These are phyloP conservation scores for Morone saxatilis DNA, from an alignment of 2,113 vertebrate genomes.

Conservation along the genomic window DNA sequence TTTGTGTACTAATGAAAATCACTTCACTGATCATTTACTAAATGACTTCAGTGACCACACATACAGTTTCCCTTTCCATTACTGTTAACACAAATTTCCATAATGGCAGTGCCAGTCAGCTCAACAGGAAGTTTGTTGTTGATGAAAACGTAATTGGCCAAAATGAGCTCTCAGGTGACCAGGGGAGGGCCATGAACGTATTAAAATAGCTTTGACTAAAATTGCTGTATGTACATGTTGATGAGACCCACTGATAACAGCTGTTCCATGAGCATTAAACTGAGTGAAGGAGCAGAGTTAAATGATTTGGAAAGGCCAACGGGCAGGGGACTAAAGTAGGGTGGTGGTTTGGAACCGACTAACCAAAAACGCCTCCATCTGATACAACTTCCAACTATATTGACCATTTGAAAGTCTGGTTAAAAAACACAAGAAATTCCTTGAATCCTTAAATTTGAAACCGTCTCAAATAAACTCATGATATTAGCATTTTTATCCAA, in stretches of 20 bases:
- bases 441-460: not conserved
- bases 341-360: not conserved
- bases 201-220: not conserved
- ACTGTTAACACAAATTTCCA: not conserved
- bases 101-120: not conserved
- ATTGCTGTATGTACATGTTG: not conserved
- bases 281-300: slow-evolving; percentile 4
- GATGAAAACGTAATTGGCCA: slow-evolving; percentile 13
- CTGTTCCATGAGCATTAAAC: not conserved
- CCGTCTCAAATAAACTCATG: not conserved
- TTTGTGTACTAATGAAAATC: not conserved
- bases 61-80: not conserved
- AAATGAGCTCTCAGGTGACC: slow-evolving; percentile 54
- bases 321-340: not conserved
- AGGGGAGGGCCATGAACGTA: not conserved
- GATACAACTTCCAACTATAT: not conserved
- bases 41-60: slow-evolving; percentile 24
- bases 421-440: too few species aligned
- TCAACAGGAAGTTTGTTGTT: slow-evolving; percentile 31
- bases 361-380: not conserved
- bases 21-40: not conserved
- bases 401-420: too few species aligned
- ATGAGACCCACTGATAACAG: slow-evolving; percentile 39
- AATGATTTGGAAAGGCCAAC: slow-evolving; percentile 8
- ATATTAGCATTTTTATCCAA: not conserved